Percentiles rank a stretch among this genome's conserved stretches.
These are phyloP conservation scores for Procavia capensis DNA, from an alignment of 2,113 vertebrate species.

Conservation along the genomic window DNA sequence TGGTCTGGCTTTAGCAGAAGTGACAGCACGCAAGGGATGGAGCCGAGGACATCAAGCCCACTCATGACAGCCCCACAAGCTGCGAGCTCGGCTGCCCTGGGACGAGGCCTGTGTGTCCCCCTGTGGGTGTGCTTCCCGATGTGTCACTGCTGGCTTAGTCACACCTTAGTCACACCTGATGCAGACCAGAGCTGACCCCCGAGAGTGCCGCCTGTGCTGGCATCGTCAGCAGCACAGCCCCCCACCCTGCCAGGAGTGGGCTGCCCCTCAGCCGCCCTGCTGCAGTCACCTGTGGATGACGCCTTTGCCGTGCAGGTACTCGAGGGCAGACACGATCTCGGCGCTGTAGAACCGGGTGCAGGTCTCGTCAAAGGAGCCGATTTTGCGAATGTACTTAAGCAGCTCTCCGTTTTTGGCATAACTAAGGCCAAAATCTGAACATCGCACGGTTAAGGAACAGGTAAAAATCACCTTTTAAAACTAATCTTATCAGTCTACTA, in stretches of 20 bases:
- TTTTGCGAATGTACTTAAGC: slow-evolving; percentile 99
- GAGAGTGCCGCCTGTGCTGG: not conserved
- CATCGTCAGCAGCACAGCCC: not conserved
- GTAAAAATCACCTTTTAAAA: slow-evolving; percentile 29
- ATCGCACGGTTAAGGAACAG: slow-evolving; percentile 84
- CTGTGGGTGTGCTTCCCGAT: not conserved
- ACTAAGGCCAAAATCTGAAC: slow-evolving; percentile 98
- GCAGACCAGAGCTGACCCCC: not conserved
- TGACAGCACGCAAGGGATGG: not conserved
- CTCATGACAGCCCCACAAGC: not conserved
- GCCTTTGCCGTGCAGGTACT: slow-evolving; percentile 97
- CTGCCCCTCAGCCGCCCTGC: no score
- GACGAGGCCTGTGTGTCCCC: not conserved
- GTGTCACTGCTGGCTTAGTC: not conserved
- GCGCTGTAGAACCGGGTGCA: slow-evolving; percentile 99
- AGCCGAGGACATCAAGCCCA: not conserved
- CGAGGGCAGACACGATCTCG: slow-evolving; percentile 97
- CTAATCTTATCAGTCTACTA: slow-evolving; percentile 27
- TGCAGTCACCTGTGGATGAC: slow-evolving; percentile 99
- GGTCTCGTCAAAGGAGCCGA: slow-evolving; percentile 99
- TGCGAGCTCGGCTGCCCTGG: not conserved
- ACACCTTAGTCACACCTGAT: not conserved
- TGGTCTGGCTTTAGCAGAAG: not conserved
- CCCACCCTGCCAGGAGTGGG: not conserved
- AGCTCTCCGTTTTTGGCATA: slow-evolving; percentile 99